Base-by-base conservation (phyloP, 30 jellyfish, hydroid and myxozoan species). In the Chironex yamaguchii region DNA sequence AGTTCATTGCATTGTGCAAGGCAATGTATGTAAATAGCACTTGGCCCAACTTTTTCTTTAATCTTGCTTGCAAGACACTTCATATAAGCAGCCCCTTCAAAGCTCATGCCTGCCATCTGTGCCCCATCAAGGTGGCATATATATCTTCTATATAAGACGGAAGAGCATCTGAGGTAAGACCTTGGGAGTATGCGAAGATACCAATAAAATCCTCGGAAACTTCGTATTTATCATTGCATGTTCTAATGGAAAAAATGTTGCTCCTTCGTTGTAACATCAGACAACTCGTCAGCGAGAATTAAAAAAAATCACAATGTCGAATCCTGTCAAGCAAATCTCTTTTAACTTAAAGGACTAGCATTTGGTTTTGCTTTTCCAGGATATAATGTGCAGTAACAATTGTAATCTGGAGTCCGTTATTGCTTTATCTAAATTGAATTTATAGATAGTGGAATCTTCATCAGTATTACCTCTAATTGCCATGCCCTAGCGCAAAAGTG, bases 31-130 rank as follows among this genome's bases (percentile, higher is more conserved):
- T 81, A 81, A 27, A 81, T 23, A 81, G 91, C 76, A 81, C 51
- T 24, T 30, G 76, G 84, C 14, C 77, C 84, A 1, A 81, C 52
- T 26, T 64, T 79, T 36, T 21, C 84, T 21, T 64, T 81, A 29
- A 81, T 54, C 91, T 34, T 63, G 49, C 65, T 0, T 63, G 84
- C 36, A 22, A 81, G 36, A 34, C 35, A 0, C n/a, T 63, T 49
- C 91, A 81, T 81, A 1, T 83, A 76, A 36, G 91, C 75, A 2
- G 85, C 91, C 28, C 91, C 91, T 64, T 81, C 91, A 36, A 81
- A 81, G 1, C 76, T 76, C 84, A 36, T 63, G 23, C 66, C 91
- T 4, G 76, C 76, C 91, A 81, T 63, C 62, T 63, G 36, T 42
- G 49, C 42, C 0, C 76, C 34, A 64, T 42, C 76, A 21, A 81